Evolutionary conservation across 2,797 vertebrate genomes (phyloP).

Genomic region (Scleropages formosus): DNA sequence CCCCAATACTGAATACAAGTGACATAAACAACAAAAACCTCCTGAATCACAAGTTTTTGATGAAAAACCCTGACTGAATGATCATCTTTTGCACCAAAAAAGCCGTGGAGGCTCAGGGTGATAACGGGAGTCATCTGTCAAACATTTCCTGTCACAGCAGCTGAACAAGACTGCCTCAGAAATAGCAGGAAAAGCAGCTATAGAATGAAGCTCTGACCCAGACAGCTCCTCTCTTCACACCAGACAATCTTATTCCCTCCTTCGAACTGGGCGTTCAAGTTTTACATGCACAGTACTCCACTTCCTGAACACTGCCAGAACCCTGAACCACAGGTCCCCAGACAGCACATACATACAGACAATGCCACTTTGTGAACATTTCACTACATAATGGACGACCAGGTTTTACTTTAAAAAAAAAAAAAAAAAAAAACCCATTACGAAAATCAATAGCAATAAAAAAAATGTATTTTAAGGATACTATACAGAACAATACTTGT

Average conservation of each 20-base stretch:
- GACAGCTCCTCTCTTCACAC: background rate
- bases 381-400: no score
- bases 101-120: constrained; percentile 66
- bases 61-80: constrained; percentile 54
- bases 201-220: background rate
- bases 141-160: constrained; percentile 64
- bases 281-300: background rate
- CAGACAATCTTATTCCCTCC: background rate
- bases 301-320: no score
- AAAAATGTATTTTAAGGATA: no score
- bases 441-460: no score
- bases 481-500: no score
- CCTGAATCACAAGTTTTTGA: constrained; percentile 50
- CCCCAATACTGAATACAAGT: constrained; percentile 13
- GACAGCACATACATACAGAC: no score
- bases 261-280: background rate
- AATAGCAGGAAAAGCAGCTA: constrained; percentile 42
- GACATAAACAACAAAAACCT: constrained; percentile 31
- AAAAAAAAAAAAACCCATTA: no score
- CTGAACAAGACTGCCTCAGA: constrained; percentile 64
- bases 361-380: no score
- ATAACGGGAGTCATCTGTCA: constrained; percentile 77
- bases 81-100: constrained; percentile 66
- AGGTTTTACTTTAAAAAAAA: no score
- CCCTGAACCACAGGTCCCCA: no score